These are phyloP conservation scores for Podiceps cristatus DNA, from an alignment of 2,113 vertebrate species.

Conservation along the genomic window DNA sequence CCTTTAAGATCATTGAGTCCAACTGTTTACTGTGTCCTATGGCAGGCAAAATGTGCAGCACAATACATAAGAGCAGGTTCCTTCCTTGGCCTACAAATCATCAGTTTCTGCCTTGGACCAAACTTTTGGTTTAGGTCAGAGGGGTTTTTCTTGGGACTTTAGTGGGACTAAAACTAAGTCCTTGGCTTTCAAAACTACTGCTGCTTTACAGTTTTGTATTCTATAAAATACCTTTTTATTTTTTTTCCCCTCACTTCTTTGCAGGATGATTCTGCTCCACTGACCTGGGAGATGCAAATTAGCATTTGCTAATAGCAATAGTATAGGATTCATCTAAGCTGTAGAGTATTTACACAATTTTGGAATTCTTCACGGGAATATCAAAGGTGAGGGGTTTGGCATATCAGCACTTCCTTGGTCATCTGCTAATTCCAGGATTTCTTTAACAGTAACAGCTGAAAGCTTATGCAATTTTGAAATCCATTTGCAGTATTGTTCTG, in stretches of 20 bases:
- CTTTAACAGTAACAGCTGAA: background rate
- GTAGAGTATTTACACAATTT: conserved; percentile 73
- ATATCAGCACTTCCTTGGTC: background rate
- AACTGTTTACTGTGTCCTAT: too few relatives aligned
- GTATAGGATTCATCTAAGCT: conserved; percentile 67
- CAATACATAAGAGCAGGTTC: accelerated
- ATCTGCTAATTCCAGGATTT: background rate
- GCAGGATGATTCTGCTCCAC: conserved; percentile 52
- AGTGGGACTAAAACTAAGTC: background rate
- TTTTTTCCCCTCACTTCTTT: background rate
- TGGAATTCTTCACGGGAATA: conserved; percentile 79
- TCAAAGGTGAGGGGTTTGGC: conserved; percentile 76
- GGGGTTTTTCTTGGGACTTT: background rate
- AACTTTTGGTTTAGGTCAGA: background rate
- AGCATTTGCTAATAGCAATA: too few relatives aligned
- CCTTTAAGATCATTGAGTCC: too few relatives aligned
- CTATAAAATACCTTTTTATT: background rate
- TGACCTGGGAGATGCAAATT: conserved; percentile 73
- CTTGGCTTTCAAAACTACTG: background rate
- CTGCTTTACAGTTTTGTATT: background rate
- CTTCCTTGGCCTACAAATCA: background rate
- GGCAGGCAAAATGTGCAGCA: background rate
- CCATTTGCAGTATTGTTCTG: background rate
- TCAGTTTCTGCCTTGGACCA: background rate
- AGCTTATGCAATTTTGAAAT: background rate